These are phyloP conservation scores for Sclerodermus sp. DNA, from an alignment of 2,888 invertebrate species.

Conservation along the genomic window DNA sequence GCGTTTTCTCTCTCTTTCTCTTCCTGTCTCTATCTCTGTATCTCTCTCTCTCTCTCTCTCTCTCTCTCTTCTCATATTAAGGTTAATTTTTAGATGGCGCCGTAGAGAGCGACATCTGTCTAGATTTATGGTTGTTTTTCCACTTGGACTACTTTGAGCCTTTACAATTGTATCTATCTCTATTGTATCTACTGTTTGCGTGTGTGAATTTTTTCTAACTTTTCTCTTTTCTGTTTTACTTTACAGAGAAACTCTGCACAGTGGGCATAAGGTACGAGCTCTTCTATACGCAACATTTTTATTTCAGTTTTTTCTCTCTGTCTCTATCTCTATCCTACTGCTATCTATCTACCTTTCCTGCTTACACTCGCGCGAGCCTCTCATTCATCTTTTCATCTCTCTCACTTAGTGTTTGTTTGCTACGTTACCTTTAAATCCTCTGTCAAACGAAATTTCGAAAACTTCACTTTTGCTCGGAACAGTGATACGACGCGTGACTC, in stretches of 20 bases:
- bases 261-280: conserved; percentile 55
- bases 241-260: conserved; percentile 56
- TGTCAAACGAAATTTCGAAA: neutral
- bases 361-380: neutral
- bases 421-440: neutral
- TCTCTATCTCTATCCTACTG: conserved; percentile 1
- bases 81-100: neutral
- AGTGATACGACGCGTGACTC: too few species aligned
- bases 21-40: neutral
- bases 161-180: conserved; percentile 1
- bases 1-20: neutral
- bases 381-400: conserved; percentile 7
- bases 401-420: conserved; percentile 2
- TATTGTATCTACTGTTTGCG: conserved; percentile 21
- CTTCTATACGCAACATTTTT: conserved; percentile 27
- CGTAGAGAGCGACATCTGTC: too few species aligned
- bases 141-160: too few species aligned
- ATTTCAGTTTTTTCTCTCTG: conserved; percentile 13
- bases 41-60: conserved; percentile 2
- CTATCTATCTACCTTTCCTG: conserved; percentile 11
- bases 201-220: conserved; percentile 49
- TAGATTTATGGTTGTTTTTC: too few species aligned
- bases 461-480: too few species aligned
- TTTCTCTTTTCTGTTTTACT: conserved; percentile 53
- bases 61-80: conserved; percentile 3